Evolutionary conservation across 1,140 invertebrate genomes (phyloP).

Genomic region (Bursaphelenchus mucronatus): DNA sequence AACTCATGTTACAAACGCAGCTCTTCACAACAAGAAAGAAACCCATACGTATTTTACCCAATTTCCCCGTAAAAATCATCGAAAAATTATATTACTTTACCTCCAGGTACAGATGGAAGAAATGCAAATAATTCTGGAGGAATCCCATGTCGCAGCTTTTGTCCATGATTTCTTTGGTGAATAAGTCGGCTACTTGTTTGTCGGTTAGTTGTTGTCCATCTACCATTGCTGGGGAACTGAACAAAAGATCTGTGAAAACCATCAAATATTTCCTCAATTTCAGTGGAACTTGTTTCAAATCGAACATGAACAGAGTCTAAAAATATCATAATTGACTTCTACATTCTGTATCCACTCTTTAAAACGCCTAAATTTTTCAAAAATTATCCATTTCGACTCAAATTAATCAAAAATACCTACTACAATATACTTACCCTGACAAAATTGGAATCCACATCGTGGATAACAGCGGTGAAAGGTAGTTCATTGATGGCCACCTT

Average conservation of each 20-base stretch:
- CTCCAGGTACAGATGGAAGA: slow-evolving; percentile 4
- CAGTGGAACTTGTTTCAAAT: slow-evolving; percentile 23
- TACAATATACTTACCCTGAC: slow-evolving; percentile 25
- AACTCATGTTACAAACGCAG: no score
- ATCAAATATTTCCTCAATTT: slow-evolving; percentile 41
- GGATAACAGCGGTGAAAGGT: slow-evolving; percentile 30
- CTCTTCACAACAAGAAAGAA: no score
- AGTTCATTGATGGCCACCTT: neutral
- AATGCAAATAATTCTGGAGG: neutral
- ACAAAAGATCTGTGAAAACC: slow-evolving; percentile 39
- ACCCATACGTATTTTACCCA: no score
- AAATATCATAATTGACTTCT: no score
- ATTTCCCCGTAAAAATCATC: neutral
- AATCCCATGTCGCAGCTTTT: neutral
- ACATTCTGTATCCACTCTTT: no score
- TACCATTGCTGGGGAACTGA: slow-evolving; percentile 42
- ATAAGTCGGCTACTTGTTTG: slow-evolving; percentile 40
- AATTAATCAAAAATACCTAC: slow-evolving; percentile 1
- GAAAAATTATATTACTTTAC: neutral
- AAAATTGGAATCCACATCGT: slow-evolving; percentile 34
- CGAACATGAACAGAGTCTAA: slow-evolving; percentile 28
- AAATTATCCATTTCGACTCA: neutral
- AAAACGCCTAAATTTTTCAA: slow-evolving; percentile 22
- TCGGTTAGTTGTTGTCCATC: slow-evolving; percentile 31
- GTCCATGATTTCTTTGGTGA: slow-evolving; percentile 24